Evolutionary conservation across 2,888 invertebrate species (phyloP), one percentile per base, ranked within the genome.

Genomic region (Mimachlamys varia): DNA sequence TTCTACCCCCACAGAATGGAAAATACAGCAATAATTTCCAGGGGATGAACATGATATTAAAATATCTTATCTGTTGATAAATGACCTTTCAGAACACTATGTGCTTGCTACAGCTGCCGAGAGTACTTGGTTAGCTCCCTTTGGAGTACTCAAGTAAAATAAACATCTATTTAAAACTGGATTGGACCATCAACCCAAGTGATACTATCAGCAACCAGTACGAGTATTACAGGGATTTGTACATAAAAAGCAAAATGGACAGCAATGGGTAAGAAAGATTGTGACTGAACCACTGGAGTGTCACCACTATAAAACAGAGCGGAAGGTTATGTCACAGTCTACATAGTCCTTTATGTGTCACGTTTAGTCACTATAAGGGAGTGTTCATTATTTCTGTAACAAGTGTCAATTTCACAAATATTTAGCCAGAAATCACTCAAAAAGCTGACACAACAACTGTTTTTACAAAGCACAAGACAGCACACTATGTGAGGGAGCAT

Each of bases 361-460:
- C 3, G 44, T 44, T 3, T 22, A 33, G 33, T 76, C 76, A 76
- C 33, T 27, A 33, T 76, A 33, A 76, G 27, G 22, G 27, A 27
- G 27, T 33, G 27, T 27, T 33, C 12, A 33, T 76, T 76, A 10
- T 2, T 33, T 76, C 76, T 76, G 27, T 76, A 27, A 76, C 76
- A 12, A 62, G 76, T 76, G 76, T 76, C 76, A 27, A 33, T 76
- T 76, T 76, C 76, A 76, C 76, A 58, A 19, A 58, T 22, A n/a
- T 58, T n/a, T 17, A 33, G 27, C 27, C 76, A 76, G 76, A 76
- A 76, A 62, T n/a, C 62, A 62, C 62, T 62, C 62, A 62, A n/a
- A 62, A 62, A 62, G 53, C 19, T 88, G 50, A 53, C 50, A 50
- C 33, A 55, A 88, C 22, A n/a, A 27, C 50, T n/a, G n/a, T 50